Evolutionary conservation across 2,113 vertebrate genomes (phyloP).

Genomic region (Coptodon bakossiorum): DNA sequence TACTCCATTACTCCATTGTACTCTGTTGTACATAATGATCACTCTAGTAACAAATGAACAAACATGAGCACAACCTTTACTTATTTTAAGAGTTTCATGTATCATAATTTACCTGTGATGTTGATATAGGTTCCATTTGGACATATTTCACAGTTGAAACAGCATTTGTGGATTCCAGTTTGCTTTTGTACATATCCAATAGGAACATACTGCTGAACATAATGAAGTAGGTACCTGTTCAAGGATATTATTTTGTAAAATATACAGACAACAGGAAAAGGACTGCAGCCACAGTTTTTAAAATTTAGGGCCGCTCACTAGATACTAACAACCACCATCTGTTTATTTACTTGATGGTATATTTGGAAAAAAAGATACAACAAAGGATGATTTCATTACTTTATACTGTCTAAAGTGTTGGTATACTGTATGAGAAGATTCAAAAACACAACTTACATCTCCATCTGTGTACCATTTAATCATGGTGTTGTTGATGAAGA

Average conservation of each 20-base stretch:
- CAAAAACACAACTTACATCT: slow-evolving; percentile 22
- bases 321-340: neutral
- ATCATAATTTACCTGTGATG: slow-evolving; percentile 60
- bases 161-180: slow-evolving; percentile 63
- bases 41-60: too few species aligned
- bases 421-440: neutral
- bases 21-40: too few species aligned
- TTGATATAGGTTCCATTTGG: slow-evolving; percentile 72
- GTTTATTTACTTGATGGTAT: rapidly evolving
- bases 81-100: too few species aligned
- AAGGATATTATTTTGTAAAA: neutral
- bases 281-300: neutral
- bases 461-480: slow-evolving; percentile 67
- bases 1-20: neutral
- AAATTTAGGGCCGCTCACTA: rapidly evolving
- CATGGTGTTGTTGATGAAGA: slow-evolving; percentile 57
- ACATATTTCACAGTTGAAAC: slow-evolving; percentile 76
- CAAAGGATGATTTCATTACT: neutral
- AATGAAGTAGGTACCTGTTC: slow-evolving; percentile 30
- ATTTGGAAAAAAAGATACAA: neutral
- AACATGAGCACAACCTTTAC: too few species aligned
- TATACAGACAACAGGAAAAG: neutral
- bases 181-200: neutral
- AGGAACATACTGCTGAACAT: slow-evolving; percentile 35
- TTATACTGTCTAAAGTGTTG: neutral